Base-by-base conservation (phyloP, 2,113 vertebrate genomes). In the Elephantulus edwardii region DNA sequence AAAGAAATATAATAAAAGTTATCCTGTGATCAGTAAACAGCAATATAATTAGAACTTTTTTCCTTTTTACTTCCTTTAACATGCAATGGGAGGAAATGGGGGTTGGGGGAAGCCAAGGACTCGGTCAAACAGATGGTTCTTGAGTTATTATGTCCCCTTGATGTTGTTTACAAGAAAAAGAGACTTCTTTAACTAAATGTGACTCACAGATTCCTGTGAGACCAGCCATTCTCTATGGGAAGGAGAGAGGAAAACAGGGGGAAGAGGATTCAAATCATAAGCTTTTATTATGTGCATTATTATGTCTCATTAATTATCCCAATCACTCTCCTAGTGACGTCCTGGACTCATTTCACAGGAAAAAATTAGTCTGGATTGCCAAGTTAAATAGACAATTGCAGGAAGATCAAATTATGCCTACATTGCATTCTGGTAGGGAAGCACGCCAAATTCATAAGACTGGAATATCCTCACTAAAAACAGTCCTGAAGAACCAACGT, bases 331-430 rank as follows among this genome's bases (percentile, higher is more conserved):
- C 95, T 97, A 94, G 96, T 98, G 98, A 98, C 97, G 98, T 98
- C 98, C 96, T 75, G 54, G 95, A 96, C 98, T 98, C 98, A 97
- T 97, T 98, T 98, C 97, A 97, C 97, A 98, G 97, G 97, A 98
- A 98, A 98, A 98, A 98, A 98, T 98, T 97, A 95, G 96, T 90
- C 93, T 97, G 94, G 97, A 98, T 98, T 97, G 97, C 98, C 98
- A 97, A 98, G 97, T 97, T 97, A 98, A 98, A 98, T 97, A 98
- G 98, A 99, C 99, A 99, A 99, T 99, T 97, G 98, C 98, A 99
- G 99, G 99, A 99, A 99, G 98, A 98, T 97, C 96, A 98, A 98
- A 99, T 99, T 98, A 98, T 99, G 98, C 99, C 98, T 98, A 98
- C 98, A 98, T 98, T 98, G 99, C 98, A 98, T 98, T 98, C 97